Base-by-base conservation (phyloP, 1,140 invertebrate genomes). In the Drosophila teissieri region DNA sequence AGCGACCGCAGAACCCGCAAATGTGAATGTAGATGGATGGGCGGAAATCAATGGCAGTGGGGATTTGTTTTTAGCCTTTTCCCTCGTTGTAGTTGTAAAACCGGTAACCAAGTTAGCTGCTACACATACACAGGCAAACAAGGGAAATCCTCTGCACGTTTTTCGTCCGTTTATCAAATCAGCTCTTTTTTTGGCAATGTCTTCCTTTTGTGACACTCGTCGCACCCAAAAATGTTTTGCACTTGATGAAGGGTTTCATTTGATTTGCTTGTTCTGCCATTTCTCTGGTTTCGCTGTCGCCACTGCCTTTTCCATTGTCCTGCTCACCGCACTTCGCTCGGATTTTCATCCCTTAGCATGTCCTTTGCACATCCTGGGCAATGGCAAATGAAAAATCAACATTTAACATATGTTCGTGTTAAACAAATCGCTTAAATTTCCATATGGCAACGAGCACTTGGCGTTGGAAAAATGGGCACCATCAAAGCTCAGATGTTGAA, bases 171-270 rank as follows among this genome's bases (percentile, higher is more conserved):
- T 63, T 76, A 61, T 78, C 78, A 81, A 80, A 73, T 80, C 77
- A 73, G 63, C 44, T 52, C 56, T 58, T 51, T 63, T 55, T 19
- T 44, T 14, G 44, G 19, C n/a, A 31, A 39, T 58, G 49, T 53
- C 54, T 46, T 79, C 68, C 58, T 63, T 80, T 86, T 81, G 84
- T 57, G 82, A 68, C 77, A 80, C 49, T 84, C 53, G 60, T 73
- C 68, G 63, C 54, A 63, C 63, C 70, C 64, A 63, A 85, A 86
- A 86, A 82, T 81, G 82, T 86, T 84, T 75, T 84, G 63, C 45
- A 85, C 60, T 76, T 82, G 65, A 83, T 88, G 83, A 88, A 88
- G 82, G 82, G 82, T 86, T 86, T 86, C 83, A 88, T 83, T 86
- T 88, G 79, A 83, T 86, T 86, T 86, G 83, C 74, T 82, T 78